Evolutionary conservation across 2,113 vertebrate genomes (phyloP).

Genomic region (Esox niger): DNA sequence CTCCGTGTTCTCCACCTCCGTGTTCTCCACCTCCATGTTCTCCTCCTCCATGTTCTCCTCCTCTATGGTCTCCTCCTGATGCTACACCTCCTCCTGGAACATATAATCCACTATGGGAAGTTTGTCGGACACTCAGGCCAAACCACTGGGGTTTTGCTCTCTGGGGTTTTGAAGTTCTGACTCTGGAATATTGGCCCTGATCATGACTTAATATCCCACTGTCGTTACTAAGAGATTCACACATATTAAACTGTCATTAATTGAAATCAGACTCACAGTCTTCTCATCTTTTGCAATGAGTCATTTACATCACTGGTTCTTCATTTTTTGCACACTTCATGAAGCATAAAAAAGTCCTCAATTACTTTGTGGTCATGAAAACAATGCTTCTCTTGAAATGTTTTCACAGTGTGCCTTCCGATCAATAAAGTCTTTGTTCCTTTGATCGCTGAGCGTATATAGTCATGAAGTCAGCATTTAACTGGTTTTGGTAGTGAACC

Average conservation of each 20-base stretch:
- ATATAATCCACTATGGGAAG: conserved; percentile 50
- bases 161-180: conserved; percentile 40
- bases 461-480: conserved; percentile 44
- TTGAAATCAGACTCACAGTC: conserved; percentile 32
- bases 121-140: conserved; percentile 36
- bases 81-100: too few relatives aligned
- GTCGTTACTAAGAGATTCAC: conserved; percentile 37
- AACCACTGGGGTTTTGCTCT: conserved; percentile 39
- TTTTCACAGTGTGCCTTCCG: conserved; percentile 23
- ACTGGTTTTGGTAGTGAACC: conserved; percentile 43
- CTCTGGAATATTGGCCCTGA: conserved; percentile 12
- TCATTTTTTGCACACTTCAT: not conserved
- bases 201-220: conserved; percentile 2
- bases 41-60: conserved; percentile 26
- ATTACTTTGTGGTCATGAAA: conserved; percentile 13
- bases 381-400: conserved; percentile 28
- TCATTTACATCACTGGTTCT: conserved; percentile 16
- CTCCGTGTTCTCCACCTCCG: conserved; percentile 2
- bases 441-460: conserved; percentile 48
- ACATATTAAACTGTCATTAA: conserved; percentile 29
- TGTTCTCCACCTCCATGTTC: conserved; percentile 13
- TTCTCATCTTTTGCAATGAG: conserved; percentile 34
- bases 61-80: too few relatives aligned
- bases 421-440: conserved; percentile 50
- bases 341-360: conserved; percentile 1